Evolutionary conservation across 2,113 vertebrate species (phyloP).

Genomic region (Siniperca chuatsi): DNA sequence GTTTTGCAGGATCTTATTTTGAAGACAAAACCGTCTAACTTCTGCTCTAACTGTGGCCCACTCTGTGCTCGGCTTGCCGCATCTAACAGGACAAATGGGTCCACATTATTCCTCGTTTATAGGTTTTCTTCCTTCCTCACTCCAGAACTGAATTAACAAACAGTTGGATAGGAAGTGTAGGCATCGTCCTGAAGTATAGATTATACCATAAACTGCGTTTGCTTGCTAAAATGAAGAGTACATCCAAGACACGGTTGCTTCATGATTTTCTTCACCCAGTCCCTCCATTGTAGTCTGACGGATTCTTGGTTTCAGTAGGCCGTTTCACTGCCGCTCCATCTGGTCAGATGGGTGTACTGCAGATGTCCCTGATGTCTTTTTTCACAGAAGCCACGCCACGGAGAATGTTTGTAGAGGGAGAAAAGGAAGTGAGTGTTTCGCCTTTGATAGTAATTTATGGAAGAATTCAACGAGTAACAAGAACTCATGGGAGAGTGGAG

Average conservation of each 20-base stretch:
- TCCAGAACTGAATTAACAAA: neutral
- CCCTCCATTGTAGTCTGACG: conserved; percentile 1
- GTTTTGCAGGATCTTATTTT: conserved; percentile 38
- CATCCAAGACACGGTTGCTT: neutral
- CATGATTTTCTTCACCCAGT: neutral
- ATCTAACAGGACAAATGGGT: conserved; percentile 26
- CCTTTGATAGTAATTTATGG: fast-evolving
- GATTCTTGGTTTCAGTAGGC: neutral
- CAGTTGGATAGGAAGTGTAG: neutral
- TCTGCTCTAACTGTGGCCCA: conserved; percentile 12
- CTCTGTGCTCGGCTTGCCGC: neutral
- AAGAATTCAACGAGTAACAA: fast-evolving
- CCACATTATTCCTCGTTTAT: conserved; percentile 10
- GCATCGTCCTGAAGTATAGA: neutral
- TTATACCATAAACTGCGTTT: fast-evolving
- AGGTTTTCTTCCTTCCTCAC: neutral
- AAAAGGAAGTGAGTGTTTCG: fast-evolving
- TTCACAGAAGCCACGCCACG: fast-evolving
- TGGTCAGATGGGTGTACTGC: conserved; percentile 20
- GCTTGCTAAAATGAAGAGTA: neutral
- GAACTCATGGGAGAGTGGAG: fast-evolving
- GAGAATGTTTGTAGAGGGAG: neutral
- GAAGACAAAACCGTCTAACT: neutral
- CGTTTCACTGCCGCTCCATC: conserved; percentile 8
- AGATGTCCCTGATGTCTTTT: neutral